Conservation (phyloP, 2,888 invertebrate genomes). For the Bimastos eiseni region DNA sequence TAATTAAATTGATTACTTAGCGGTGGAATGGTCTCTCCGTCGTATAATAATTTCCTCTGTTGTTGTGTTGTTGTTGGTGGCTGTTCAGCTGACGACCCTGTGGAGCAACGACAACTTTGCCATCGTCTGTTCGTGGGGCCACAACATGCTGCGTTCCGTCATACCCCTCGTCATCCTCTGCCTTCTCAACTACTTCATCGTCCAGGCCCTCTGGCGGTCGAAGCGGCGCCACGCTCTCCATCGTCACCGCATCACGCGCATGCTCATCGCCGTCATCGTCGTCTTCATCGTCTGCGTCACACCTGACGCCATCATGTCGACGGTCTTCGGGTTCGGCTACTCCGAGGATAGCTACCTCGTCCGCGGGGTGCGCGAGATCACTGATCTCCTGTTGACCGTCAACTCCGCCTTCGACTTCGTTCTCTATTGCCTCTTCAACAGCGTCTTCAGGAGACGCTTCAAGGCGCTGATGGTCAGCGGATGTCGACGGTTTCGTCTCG, state of each 20-base stretch:
- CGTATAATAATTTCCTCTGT: not conserved
- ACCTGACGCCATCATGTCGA: slow-evolving; percentile 48
- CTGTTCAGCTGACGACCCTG: not conserved
- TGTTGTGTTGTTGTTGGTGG: not conserved
- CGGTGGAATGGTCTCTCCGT: too few relatives aligned
- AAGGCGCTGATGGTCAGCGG: not conserved
- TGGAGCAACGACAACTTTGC: slow-evolving; percentile 8
- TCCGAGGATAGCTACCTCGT: slow-evolving; percentile 43
- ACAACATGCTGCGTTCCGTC: slow-evolving; percentile 17
- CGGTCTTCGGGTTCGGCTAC: slow-evolving; percentile 44
- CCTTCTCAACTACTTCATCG: slow-evolving; percentile 20
- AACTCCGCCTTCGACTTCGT: slow-evolving; percentile 60
- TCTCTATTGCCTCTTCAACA: slow-evolving; percentile 57
- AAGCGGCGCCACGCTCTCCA: not conserved
- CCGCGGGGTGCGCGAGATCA: slow-evolving; percentile 48
- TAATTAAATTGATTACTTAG: too few relatives aligned
- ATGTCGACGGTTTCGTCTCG: not conserved
- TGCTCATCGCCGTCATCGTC: slow-evolving; percentile 48
- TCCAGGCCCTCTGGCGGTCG: slow-evolving; percentile 23
- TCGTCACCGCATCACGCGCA: slow-evolving; percentile 46
- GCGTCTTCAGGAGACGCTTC: slow-evolving; percentile 47
- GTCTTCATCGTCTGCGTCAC: slow-evolving; percentile 47
- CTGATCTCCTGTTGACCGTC: slow-evolving; percentile 56
- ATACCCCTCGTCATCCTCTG: slow-evolving; percentile 5
- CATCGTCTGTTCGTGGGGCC: slow-evolving; percentile 1